Conservation (phyloP, 2,888 invertebrate genomes). For the Brachypalpus laphriformis region DNA sequence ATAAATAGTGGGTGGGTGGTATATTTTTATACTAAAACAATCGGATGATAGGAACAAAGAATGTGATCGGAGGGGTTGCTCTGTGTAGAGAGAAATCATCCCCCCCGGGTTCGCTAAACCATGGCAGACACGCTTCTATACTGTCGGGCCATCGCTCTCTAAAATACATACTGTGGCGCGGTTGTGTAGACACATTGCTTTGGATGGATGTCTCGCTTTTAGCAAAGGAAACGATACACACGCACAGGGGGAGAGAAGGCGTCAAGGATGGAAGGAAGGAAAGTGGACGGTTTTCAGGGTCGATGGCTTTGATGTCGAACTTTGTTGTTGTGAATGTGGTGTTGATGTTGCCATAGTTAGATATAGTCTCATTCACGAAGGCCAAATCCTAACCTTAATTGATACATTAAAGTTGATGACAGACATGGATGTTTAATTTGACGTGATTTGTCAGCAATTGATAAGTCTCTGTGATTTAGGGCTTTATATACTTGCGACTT, state of each 20-base stretch:
- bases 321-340: neutral
- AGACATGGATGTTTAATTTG: too few species aligned
- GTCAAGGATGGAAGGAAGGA: neutral
- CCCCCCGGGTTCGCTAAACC: neutral
- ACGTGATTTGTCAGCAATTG: too few species aligned
- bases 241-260: neutral
- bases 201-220: neutral
- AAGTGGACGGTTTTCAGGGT: slow-evolving; percentile 5
- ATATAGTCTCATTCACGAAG: neutral
- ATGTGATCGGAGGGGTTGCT: slow-evolving; percentile 13
- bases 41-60: slow-evolving; percentile 8
- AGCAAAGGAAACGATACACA: slow-evolving; percentile 17
- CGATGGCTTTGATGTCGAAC: slow-evolving; percentile 15
- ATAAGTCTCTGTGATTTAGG: too few species aligned
- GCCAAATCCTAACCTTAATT: too few species aligned
- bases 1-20: neutral
- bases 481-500: too few species aligned
- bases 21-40: slow-evolving; percentile 28
- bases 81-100: slow-evolving; percentile 20
- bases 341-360: neutral
- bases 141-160: slow-evolving; percentile 20
- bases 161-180: neutral
- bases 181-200: slow-evolving; percentile 17
- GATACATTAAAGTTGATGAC: too few species aligned
- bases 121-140: neutral